phyloP scores from a whole-genome alignment of 2,797 vertebrate genomes.

The Hafferia zeledoni region DNA sequence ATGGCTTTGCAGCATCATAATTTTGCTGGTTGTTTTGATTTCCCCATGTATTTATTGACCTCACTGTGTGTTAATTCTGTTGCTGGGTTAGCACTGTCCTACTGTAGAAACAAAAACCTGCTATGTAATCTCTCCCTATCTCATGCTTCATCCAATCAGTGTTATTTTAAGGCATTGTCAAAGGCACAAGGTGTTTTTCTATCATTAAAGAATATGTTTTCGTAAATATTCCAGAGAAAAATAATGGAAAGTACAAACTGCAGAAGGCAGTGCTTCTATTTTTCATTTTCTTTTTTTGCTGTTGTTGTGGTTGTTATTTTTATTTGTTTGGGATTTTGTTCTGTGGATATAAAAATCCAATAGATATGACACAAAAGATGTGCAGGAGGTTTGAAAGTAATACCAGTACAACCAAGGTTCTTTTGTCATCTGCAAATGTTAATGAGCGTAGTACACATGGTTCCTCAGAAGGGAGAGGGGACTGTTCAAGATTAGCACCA shows the following conservation, averaged over 20 bases:
- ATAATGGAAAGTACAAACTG: not conserved
- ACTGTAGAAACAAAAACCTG: not conserved
- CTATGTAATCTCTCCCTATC: not conserved
- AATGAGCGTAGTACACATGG: not conserved
- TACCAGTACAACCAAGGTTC: not conserved
- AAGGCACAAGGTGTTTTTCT: not conserved
- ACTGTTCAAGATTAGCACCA: not conserved
- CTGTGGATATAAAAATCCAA: not conserved
- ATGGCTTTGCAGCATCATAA: not conserved
- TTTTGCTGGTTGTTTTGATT: not conserved
- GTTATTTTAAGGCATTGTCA: not conserved
- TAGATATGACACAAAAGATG: not conserved
- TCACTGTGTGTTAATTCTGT: not conserved
- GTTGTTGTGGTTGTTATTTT: not conserved
- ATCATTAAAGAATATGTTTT: not conserved
- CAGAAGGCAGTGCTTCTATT: not conserved
- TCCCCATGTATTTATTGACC: not conserved
- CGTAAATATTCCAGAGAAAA: not conserved
- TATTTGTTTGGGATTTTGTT: not conserved
- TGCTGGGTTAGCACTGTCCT: not conserved
- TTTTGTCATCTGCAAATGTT: not conserved
- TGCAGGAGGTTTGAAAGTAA: not conserved
- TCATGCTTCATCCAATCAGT: not conserved
- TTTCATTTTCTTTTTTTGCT: not conserved
- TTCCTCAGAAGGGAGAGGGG: not conserved